Evolutionary conservation across 1,140 invertebrate genomes (phyloP).

Genomic region (Alviniconcha marisindica): DNA sequence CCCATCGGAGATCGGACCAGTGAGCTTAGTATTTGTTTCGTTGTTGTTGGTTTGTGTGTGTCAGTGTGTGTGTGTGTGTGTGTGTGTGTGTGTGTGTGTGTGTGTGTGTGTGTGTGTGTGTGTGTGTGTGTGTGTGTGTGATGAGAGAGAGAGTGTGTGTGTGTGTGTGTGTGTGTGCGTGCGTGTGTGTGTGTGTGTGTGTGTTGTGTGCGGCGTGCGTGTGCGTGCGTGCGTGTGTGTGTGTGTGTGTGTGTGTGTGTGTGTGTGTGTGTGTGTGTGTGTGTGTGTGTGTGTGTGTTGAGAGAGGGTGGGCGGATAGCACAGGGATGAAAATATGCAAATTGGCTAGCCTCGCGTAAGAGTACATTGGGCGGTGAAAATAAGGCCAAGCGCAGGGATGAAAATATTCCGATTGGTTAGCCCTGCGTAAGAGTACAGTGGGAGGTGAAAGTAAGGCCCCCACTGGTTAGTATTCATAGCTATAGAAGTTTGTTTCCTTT

Average conservation of each 20-base stretch:
- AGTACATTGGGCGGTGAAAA: too few species aligned
- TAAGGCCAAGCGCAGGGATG: too few species aligned
- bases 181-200: slow-evolving; percentile 9
- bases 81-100: slow-evolving; percentile 15
- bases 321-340: too few species aligned
- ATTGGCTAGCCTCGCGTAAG: too few species aligned
- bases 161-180: slow-evolving; percentile 9
- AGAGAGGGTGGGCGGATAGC: too few species aligned
- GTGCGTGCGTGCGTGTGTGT: neutral
- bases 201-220: neutral
- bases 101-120: neutral
- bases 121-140: slow-evolving; percentile 10
- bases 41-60: neutral
- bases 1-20: too few species aligned
- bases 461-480: too few species aligned
- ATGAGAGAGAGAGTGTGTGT: neutral
- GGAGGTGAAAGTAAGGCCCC: too few species aligned
- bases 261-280: slow-evolving; percentile 13
- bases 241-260: slow-evolving; percentile 5
- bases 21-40: too few species aligned
- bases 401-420: too few species aligned
- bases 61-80: slow-evolving; percentile 12
- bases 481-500: too few species aligned
- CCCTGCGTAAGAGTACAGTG: too few species aligned
- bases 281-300: slow-evolving; percentile 1